These are phyloP conservation scores for Anastrepha ludens DNA, from an alignment of 1,140 invertebrate genomes.

Conservation along the genomic window DNA sequence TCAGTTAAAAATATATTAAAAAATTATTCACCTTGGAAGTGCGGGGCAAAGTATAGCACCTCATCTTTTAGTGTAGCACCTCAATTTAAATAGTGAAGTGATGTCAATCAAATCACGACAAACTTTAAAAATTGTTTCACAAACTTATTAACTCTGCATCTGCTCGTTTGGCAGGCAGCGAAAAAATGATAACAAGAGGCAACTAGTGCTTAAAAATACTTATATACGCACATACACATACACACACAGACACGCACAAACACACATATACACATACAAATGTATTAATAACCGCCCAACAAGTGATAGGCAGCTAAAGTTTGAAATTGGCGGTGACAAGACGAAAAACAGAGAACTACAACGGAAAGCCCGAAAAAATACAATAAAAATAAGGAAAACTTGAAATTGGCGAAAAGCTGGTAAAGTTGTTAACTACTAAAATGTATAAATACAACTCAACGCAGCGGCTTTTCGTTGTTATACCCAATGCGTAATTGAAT, in stretches of 20 bases:
- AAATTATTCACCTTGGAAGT: too few species aligned
- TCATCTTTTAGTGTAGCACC: too few species aligned
- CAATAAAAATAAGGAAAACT: neutral
- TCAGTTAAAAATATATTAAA: too few species aligned
- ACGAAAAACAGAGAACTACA: neutral
- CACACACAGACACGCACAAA: too few species aligned
- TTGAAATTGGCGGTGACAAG: conserved; percentile 14
- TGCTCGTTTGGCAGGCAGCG: neutral
- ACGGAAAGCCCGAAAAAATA: neutral
- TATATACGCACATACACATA: neutral
- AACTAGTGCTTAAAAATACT: conserved; percentile 32
- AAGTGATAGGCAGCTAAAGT: conserved; percentile 31
- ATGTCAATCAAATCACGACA: neutral
- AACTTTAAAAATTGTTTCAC: neutral
- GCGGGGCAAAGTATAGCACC: too few species aligned
- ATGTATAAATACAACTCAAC: neutral
- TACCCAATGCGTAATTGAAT: neutral
- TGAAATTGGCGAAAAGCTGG: neutral
- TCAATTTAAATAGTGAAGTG: too few species aligned
- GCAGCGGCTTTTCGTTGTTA: neutral
- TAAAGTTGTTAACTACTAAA: neutral
- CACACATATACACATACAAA: too few species aligned
- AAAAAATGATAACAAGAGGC: conserved; percentile 28
- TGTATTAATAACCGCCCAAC: neutral
- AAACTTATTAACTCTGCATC: neutral